phyloP scores from a whole-genome alignment of 2,113 vertebrate genomes.

The Salvator merianae region DNA sequence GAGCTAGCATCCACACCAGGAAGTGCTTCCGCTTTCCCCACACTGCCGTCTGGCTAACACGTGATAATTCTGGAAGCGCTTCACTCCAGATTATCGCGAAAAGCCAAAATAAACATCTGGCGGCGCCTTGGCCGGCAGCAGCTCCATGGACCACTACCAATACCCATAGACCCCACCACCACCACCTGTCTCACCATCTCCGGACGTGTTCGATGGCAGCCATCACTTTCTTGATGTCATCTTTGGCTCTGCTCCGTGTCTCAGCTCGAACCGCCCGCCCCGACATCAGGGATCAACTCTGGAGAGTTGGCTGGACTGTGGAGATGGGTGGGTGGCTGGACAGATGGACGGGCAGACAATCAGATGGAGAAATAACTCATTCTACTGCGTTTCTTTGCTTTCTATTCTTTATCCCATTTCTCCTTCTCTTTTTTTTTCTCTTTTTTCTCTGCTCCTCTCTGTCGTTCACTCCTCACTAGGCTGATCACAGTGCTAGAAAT shows the following conservation, averaged over 20 bases:
- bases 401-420: background rate
- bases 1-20: too few species aligned
- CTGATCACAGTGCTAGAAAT: background rate
- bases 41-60: too few species aligned
- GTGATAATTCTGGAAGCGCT: too few species aligned
- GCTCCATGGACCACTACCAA: background rate
- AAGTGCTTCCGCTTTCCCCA: too few species aligned
- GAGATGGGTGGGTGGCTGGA: background rate
- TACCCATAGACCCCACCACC: background rate
- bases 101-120: background rate
- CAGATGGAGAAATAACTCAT: background rate
- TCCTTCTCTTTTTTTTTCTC: background rate
- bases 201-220: conserved; percentile 74
- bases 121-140: too few species aligned
- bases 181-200: conserved; percentile 64
- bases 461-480: background rate
- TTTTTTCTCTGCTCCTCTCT: background rate
- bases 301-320: background rate
- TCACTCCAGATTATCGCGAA: too few species aligned
- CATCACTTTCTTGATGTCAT: conserved; percentile 79
- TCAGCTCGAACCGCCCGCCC: conserved; percentile 70
- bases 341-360: conserved; percentile 19
- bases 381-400: background rate
- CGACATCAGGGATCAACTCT: conserved; percentile 61
- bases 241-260: conserved; percentile 73